Conservation (phyloP, 2,797 vertebrate genomes). For the Eleutherodactylus coqui region DNA sequence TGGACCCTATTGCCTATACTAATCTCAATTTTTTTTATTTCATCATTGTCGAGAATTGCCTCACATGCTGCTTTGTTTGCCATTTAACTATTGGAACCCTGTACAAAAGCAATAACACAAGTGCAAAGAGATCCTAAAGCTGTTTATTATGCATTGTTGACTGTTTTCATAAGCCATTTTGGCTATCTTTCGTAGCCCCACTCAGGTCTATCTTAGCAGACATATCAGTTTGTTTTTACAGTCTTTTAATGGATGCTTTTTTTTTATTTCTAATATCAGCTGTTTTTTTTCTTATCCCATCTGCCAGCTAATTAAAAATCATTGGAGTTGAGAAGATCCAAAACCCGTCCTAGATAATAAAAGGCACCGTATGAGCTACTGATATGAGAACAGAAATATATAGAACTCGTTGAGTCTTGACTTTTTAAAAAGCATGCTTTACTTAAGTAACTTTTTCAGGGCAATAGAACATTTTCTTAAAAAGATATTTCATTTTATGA, state of each 20-base stretch:
- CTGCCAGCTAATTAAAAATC: constrained; percentile 71
- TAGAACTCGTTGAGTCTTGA: not conserved
- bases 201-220: not conserved
- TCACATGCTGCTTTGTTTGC: not conserved
- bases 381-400: not conserved
- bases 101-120: not conserved
- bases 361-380: constrained; percentile 33
- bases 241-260: not conserved
- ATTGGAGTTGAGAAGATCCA: constrained; percentile 65
- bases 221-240: not conserved
- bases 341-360: constrained; percentile 66
- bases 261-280: not conserved
- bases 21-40: too few relatives aligned
- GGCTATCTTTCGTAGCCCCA: not conserved
- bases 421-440: not conserved
- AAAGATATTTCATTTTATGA: not conserved
- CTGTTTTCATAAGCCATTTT: not conserved
- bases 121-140: not conserved
- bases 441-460: not conserved
- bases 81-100: not conserved
- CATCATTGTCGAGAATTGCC: too few relatives aligned
- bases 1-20: too few relatives aligned
- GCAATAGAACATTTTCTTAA: not conserved
- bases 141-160: not conserved
- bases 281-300: constrained; percentile 54